These are phyloP conservation scores for Mactromeris polynyma DNA, from an alignment of 2,888 invertebrate genomes.

Conservation along the genomic window DNA sequence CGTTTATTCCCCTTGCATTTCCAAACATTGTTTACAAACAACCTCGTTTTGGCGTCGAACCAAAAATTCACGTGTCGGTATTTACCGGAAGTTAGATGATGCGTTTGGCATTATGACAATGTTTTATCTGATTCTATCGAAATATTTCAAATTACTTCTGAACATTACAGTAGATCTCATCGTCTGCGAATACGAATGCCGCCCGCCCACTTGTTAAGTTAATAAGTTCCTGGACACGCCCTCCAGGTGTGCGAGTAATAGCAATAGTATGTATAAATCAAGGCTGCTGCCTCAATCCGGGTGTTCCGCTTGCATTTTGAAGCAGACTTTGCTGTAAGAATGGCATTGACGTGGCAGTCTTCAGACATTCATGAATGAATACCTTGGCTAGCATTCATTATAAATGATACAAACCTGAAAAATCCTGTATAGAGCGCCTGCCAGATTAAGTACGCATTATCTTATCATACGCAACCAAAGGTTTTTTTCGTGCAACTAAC, in stretches of 20 bases:
- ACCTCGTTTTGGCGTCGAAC: background rate
- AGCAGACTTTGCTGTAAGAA: background rate
- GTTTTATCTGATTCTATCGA: background rate
- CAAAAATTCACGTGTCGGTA: background rate
- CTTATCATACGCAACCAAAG: too few relatives aligned
- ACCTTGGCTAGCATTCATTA: too few relatives aligned
- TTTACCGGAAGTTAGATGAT: background rate
- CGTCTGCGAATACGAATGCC: background rate
- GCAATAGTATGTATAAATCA: background rate
- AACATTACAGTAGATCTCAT: background rate
- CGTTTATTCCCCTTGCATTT: background rate
- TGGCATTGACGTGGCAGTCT: too few relatives aligned
- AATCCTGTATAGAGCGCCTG: too few relatives aligned
- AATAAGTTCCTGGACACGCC: background rate
- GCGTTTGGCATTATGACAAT: constrained; percentile 1
- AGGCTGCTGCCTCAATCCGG: background rate
- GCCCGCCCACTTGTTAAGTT: background rate
- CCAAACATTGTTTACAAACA: constrained; percentile 5
- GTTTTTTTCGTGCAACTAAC: too few relatives aligned
- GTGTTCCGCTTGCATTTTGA: background rate
- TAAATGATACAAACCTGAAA: too few relatives aligned
- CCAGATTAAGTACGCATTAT: too few relatives aligned
- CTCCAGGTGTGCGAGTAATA: background rate
- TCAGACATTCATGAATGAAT: too few relatives aligned
- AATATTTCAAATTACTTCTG: background rate